phyloP scores from a whole-genome alignment of 2,113 vertebrate species.

The Osmerus eperlanus region DNA sequence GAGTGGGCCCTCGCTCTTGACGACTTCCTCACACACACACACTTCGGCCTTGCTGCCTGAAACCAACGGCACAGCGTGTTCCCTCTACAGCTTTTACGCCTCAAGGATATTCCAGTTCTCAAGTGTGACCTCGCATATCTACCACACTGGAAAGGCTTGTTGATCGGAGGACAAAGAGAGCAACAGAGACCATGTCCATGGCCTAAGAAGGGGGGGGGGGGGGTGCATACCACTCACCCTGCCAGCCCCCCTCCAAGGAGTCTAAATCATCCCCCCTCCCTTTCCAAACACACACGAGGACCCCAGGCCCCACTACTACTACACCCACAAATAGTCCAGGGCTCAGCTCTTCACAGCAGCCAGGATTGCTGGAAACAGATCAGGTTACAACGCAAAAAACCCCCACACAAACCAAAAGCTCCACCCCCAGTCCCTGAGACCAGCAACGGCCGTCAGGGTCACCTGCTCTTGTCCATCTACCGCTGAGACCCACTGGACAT shows the following conservation, averaged over 20 bases:
- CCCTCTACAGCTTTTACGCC: conserved; percentile 6
- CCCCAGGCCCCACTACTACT: conserved; percentile 3
- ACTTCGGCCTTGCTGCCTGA: conserved; percentile 24
- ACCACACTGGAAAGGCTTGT: neutral
- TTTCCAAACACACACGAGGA: too few relatives aligned
- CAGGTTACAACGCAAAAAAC: conserved; percentile 47
- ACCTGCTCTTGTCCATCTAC: conserved; percentile 61
- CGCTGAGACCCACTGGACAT: conserved; percentile 1
- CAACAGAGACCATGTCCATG: too few relatives aligned
- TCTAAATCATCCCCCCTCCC: neutral
- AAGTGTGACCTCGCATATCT: neutral
- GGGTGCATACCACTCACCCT: too few relatives aligned
- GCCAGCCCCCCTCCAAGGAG: neutral
- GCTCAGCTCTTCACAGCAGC: conserved; percentile 14
- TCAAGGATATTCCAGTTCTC: conserved; percentile 12
- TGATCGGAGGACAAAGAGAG: neutral
- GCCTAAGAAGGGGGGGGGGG: too few relatives aligned
- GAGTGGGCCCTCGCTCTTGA: neutral
- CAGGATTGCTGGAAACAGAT: conserved; percentile 31
- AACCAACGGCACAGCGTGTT: conserved; percentile 19
- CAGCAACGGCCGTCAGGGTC: conserved; percentile 21
- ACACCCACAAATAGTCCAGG: conserved; percentile 26
- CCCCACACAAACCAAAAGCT: neutral
- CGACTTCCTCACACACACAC: conserved; percentile 13
- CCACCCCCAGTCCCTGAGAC: neutral